phyloP scores from a whole-genome alignment of 1,140 invertebrate genomes.

The Leptopilina boulardi region DNA sequence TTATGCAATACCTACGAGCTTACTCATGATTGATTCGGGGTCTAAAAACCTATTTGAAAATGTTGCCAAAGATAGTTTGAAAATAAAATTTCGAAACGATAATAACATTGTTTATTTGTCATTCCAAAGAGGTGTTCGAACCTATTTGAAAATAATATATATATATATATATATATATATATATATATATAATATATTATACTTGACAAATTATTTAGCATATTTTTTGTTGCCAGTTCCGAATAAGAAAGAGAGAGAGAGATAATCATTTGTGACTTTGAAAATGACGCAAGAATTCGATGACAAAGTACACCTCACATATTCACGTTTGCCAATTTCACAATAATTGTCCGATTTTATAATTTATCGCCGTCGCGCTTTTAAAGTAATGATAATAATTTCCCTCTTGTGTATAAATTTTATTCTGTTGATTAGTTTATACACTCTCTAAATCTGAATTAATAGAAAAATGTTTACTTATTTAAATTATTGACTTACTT shows the following conservation, averaged over 20 bases:
- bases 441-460: too few species aligned
- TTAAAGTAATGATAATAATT: not conserved
- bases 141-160: not conserved
- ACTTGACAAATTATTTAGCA: not conserved
- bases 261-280: not conserved
- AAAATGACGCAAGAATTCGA: slow-evolving; percentile 8
- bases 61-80: not conserved
- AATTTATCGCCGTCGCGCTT: not conserved
- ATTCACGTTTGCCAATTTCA: not conserved
- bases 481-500: too few species aligned
- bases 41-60: slow-evolving; percentile 17
- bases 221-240: not conserved
- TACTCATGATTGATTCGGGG: slow-evolving; percentile 21
- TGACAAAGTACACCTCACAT: not conserved
- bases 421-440: not conserved
- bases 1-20: not conserved
- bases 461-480: too few species aligned
- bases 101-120: not conserved
- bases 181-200: not conserved
- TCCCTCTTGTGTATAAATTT: not conserved
- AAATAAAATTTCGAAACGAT: not conserved
- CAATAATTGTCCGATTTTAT: not conserved
- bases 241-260: too few species aligned
- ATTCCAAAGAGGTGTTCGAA: not conserved
- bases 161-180: too few species aligned